Base-by-base conservation (phyloP, 1,140 invertebrate species). In the Sweltsa coloradensis region DNA sequence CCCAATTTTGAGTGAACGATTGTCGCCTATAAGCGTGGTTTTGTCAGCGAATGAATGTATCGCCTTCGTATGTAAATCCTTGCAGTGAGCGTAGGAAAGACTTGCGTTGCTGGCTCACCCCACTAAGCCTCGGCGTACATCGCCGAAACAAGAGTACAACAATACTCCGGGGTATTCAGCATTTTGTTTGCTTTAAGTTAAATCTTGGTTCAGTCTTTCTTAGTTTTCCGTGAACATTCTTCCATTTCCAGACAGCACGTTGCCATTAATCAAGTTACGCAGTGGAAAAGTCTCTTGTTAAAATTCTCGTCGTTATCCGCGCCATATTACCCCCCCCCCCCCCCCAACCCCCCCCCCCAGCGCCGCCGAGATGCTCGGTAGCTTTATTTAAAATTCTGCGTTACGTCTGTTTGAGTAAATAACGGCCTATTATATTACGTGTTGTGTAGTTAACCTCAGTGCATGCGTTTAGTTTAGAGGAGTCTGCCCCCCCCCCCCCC, bases 301-400 rank as follows among this genome's bases (percentile, higher is more conserved):
- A 40, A 40, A 40, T 40, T 40, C 37, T 23, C 37, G 16, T 23
- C 37, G 37, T 40, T 40, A 40, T 19, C 37, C 37, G 16, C 37
- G 24, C 37, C 37, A 40, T 40, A 40, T 40, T 40, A 40, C 37
- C 13, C 21, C 3, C 37, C 16, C 16, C 34, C 34, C 34, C 34
- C 21, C 18, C 34, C 34, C 34, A 19, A 40, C 3, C 37, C 16
- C 16, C 34, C 34, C 34, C 34, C 21, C 18, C 34, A 36, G 21
- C 18, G 16, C 34, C 7, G 21, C 16, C 37, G 4, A 19, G 21
- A 22, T 40, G 24, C 19, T 40, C 19, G 13, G 18, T 13, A 22
- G 37, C 37, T 40, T 40, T 40, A 40, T 40, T 40, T 40, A 40
- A 40, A 40, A 40, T 40, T 40, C 37, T 40, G 24, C 37, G 19